Percentiles rank a stretch among this genome's conserved stretches.
These are phyloP conservation scores for Himalopsyche kuldschensis DNA, from an alignment of 2,888 invertebrate genomes.

Conservation along the genomic window DNA sequence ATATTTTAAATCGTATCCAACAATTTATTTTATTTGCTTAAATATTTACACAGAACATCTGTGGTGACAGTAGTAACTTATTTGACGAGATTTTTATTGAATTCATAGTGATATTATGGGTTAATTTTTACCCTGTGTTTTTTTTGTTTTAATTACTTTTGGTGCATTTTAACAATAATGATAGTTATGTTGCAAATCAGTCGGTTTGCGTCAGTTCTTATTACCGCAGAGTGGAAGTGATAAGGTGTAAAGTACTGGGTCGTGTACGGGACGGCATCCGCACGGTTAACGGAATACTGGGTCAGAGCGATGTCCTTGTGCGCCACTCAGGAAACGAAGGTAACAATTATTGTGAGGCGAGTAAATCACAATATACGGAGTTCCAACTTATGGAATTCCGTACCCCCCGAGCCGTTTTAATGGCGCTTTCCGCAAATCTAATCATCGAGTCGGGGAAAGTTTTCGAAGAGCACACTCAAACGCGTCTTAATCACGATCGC, in stretches of 20 bases:
- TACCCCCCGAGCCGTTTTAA: not conserved
- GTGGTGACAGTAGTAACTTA: too few species aligned
- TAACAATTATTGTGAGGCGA: constrained; percentile 41
- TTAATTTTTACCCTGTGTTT: not conserved
- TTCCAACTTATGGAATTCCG: not conserved
- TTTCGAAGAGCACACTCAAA: constrained; percentile 21
- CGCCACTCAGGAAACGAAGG: constrained; percentile 55
- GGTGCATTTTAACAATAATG: not conserved
- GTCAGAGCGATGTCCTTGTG: constrained; percentile 45
- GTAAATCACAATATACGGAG: not conserved
- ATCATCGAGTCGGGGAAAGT: constrained; percentile 17
- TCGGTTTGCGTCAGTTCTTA: not conserved
- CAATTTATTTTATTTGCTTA: too few species aligned
- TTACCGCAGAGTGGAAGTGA: not conserved
- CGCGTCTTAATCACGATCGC: constrained; percentile 35
- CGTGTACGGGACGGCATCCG: not conserved
- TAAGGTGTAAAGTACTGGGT: not conserved
- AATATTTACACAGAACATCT: too few species aligned
- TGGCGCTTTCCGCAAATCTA: constrained; percentile 9
- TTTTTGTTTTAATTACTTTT: not conserved
- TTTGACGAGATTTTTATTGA: too few species aligned
- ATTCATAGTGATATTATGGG: too few species aligned
- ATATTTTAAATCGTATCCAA: too few species aligned
- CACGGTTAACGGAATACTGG: constrained; percentile 4
- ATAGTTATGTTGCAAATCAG: not conserved